phyloP scores from a whole-genome alignment of 2,888 invertebrate species.

The Cephus sareptanus region DNA sequence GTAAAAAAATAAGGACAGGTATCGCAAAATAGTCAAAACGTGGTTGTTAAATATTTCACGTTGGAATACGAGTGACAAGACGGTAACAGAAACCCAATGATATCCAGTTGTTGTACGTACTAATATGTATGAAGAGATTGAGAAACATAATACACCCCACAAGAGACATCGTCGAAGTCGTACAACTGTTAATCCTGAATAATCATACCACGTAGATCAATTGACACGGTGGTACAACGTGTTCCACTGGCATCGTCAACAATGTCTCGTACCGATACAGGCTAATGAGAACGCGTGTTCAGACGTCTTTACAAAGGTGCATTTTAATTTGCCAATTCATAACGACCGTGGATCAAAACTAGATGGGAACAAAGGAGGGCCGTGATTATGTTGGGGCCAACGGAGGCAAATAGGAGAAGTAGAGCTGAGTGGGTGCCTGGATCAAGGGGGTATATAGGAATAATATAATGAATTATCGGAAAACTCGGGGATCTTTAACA shows the following conservation, averaged over 20 bases:
- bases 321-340: background rate
- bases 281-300: background rate
- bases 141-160: background rate
- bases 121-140: background rate
- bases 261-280: background rate
- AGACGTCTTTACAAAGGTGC: background rate
- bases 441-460: background rate
- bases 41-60: background rate
- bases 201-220: background rate
- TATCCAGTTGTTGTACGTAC: background rate
- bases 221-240: background rate
- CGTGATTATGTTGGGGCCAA: background rate
- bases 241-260: background rate
- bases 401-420: background rate
- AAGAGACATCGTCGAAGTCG: background rate
- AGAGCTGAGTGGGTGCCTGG: background rate
- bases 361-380: background rate
- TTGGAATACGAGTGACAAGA: background rate
- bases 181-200: background rate
- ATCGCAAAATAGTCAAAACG: background rate
- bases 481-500: background rate
- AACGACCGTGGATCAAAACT: background rate
- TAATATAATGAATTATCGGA: background rate
- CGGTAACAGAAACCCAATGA: background rate
- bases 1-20: background rate